Evolutionary conservation across 37 sponge, comb jelly and placozoan genomes (phyloP).

Genomic region (Diacarnus erythraeanus): DNA sequence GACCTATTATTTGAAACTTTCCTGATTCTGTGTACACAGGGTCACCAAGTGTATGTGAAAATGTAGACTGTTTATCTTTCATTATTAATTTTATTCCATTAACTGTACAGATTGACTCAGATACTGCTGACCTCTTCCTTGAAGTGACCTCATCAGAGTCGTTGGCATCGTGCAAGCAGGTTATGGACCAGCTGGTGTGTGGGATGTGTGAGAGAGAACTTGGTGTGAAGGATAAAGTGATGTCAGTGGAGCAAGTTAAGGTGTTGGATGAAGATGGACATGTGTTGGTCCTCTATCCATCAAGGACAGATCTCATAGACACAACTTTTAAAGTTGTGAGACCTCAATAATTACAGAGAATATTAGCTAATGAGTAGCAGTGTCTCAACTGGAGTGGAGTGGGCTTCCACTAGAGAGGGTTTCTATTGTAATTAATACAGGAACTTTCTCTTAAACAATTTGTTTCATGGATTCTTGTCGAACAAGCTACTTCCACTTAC

Average conservation of each 20-base stretch:
- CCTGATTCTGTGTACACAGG: neutral
- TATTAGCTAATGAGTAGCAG: no score
- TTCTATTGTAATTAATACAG: no score
- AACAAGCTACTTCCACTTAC: no score
- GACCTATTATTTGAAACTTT: neutral
- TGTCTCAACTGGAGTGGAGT: no score
- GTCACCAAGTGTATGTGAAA: neutral
- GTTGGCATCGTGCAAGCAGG: constrained; percentile 61
- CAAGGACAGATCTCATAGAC: constrained; percentile 74
- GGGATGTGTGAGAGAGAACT: constrained; percentile 65
- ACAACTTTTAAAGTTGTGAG: neutral
- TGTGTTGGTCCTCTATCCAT: constrained; percentile 77
- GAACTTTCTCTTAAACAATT: neutral
- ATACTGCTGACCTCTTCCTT: constrained; percentile 62
- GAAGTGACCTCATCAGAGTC: constrained; percentile 85
- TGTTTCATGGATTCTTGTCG: neutral
- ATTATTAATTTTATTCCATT: no score
- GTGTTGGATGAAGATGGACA: constrained; percentile 62
- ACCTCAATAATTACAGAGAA: no score
- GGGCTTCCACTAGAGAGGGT: no score
- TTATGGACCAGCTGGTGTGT: constrained; percentile 64
- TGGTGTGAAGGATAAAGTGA: constrained; percentile 5
- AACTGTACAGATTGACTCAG: constrained; percentile 18
- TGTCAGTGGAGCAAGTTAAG: constrained; percentile 81
- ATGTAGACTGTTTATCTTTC: no score